These are phyloP conservation scores for Silurus aristotelis DNA, from an alignment of 2,797 vertebrate genomes.

Conservation along the genomic window DNA sequence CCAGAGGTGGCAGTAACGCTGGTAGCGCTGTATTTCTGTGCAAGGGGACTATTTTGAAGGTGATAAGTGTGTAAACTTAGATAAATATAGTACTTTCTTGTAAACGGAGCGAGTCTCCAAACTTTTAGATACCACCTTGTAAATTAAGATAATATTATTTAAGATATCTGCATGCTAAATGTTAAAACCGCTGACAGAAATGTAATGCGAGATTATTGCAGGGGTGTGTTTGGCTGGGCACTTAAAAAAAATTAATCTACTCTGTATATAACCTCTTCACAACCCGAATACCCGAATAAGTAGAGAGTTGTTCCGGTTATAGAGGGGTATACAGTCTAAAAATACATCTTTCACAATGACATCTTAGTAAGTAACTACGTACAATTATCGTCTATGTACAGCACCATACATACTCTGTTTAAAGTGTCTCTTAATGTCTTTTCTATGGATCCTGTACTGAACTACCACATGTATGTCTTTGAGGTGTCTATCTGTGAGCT, in stretches of 20 bases:
- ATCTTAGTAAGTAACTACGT: slow-evolving; percentile 56
- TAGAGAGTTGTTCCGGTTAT: slow-evolving; percentile 21
- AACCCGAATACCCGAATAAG: slow-evolving; percentile 49
- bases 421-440: slow-evolving; percentile 44
- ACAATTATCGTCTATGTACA: slow-evolving; percentile 54
- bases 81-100: too few species aligned
- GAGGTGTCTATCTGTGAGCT: slow-evolving; percentile 79
- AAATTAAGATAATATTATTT: background rate
- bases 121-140: too few species aligned
- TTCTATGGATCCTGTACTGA: background rate
- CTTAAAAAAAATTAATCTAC: slow-evolving; percentile 40
- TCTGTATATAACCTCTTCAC: slow-evolving; percentile 45
- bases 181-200: slow-evolving; percentile 43
- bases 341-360: slow-evolving; percentile 63
- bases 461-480: slow-evolving; percentile 84
- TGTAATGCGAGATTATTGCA: slow-evolving; percentile 47
- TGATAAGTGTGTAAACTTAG: too few species aligned
- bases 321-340: slow-evolving; percentile 55
- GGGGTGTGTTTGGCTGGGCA: slow-evolving; percentile 50
- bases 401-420: slow-evolving; percentile 46
- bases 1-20: too few species aligned
- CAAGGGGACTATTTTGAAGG: too few species aligned
- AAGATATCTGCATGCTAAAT: slow-evolving; percentile 54
- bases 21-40: too few species aligned
- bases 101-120: too few species aligned